Percentiles rank a stretch among this genome's conserved stretches.
Conservation (phyloP, 2,888 invertebrate genomes). For the Ectemnius lituratus region DNA sequence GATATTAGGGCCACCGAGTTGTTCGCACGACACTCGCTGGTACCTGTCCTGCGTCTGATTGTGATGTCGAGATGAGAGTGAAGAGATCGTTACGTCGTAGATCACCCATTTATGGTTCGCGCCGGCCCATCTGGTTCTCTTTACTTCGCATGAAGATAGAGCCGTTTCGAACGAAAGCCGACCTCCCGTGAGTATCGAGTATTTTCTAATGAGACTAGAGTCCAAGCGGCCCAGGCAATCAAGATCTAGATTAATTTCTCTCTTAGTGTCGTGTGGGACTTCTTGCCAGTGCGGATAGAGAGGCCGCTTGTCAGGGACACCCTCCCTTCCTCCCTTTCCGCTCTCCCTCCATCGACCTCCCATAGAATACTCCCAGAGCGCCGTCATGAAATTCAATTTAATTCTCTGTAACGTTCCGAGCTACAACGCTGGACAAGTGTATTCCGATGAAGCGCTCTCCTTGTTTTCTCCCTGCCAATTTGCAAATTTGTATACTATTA, state of each 20-base stretch:
- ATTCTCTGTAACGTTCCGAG: background rate
- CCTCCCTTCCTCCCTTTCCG: too few species aligned
- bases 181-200: conserved; percentile 72
- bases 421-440: background rate
- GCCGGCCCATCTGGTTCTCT: conserved; percentile 57
- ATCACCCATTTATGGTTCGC: conserved; percentile 68
- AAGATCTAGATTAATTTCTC: conserved; percentile 48
- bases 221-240: conserved; percentile 18
- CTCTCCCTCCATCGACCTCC: too few species aligned
- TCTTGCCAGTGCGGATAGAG: too few species aligned
- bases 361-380: background rate
- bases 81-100: conserved; percentile 67
- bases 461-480: too few species aligned
- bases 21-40: conserved; percentile 46
- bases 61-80: conserved; percentile 66
- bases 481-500: too few species aligned
- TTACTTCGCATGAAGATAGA: conserved; percentile 66
- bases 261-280: conserved; percentile 20
- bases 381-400: conserved; percentile 7
- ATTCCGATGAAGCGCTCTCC: too few species aligned
- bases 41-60: conserved; percentile 60
- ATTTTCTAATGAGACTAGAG: conserved; percentile 59
- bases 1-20: conserved; percentile 13
- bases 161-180: conserved; percentile 70
- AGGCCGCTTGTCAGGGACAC: too few species aligned